Evolutionary conservation across 2,797 vertebrate genomes (phyloP).

Genomic region (Micromesistius poutassou): DNA sequence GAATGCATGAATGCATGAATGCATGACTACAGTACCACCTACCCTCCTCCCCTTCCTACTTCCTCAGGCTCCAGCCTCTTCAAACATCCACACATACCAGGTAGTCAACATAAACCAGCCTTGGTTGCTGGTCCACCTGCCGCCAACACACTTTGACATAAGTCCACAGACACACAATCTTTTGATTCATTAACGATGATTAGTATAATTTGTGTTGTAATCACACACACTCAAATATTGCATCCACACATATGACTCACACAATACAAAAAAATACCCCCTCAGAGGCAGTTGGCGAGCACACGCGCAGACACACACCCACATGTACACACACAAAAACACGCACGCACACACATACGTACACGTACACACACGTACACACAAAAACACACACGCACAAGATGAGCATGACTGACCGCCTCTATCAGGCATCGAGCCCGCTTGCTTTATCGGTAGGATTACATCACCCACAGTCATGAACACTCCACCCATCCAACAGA

Average conservation of each 20-base stretch:
- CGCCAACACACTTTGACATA: constrained; percentile 27
- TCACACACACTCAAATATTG: constrained; percentile 25
- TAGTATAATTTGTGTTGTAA: neutral
- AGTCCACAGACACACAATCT: constrained; percentile 26
- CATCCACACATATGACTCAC: constrained; percentile 20
- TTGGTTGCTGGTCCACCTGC: constrained; percentile 56
- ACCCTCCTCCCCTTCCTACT: constrained; percentile 50
- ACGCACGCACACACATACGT: neutral
- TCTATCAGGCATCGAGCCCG: constrained; percentile 51
- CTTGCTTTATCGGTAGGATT: constrained; percentile 69
- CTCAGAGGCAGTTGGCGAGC: constrained; percentile 48
- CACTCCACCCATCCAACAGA: constrained; percentile 17
- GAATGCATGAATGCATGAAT: constrained; percentile 23
- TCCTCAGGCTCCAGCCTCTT: constrained; percentile 43
- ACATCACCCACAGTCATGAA: constrained; percentile 67
- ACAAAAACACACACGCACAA: neutral
- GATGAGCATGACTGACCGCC: constrained; percentile 43
- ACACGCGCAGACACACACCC: constrained; percentile 10
- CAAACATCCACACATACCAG: constrained; percentile 60
- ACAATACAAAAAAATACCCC: constrained; percentile 27
- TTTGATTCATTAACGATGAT: neutral
- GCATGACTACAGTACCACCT: constrained; percentile 56
- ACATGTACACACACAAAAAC: neutral
- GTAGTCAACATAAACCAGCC: constrained; percentile 51
- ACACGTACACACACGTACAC: neutral